Conservation (phyloP, 2,113 vertebrate genomes). For the Ctenodactylus gundi region DNA sequence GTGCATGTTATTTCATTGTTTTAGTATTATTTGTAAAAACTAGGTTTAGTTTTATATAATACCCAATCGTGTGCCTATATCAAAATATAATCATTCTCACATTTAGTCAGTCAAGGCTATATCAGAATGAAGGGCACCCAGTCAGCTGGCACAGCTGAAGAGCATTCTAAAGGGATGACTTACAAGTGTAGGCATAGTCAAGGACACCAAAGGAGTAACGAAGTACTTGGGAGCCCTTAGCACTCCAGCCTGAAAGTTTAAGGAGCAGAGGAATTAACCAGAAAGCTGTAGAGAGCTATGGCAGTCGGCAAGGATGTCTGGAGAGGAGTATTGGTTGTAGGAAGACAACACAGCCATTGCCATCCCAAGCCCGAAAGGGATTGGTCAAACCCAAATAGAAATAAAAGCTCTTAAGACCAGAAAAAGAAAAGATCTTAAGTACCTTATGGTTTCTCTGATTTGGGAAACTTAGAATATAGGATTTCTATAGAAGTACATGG, state of each 20-base stretch:
- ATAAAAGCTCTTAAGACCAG: too few species aligned
- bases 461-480: too few species aligned
- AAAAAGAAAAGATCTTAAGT: too few species aligned
- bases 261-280: neutral
- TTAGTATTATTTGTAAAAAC: constrained; percentile 28
- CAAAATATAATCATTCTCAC: neutral
- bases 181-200: neutral
- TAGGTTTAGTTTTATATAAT: neutral
- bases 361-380: neutral
- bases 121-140: neutral
- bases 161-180: neutral
- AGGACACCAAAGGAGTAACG: neutral
- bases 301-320: neutral
- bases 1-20: neutral
- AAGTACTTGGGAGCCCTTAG: neutral
- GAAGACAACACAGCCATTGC: neutral
- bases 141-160: neutral
- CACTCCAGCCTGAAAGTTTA: neutral
- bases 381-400: neutral
- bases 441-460: too few species aligned
- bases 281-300: neutral
- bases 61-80: neutral
- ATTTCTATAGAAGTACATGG: too few species aligned
- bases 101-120: neutral
- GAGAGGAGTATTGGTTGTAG: neutral